These are phyloP conservation scores for Ceyx erithaca DNA, from an alignment of 2,797 vertebrate genomes.

Conservation along the genomic window DNA sequence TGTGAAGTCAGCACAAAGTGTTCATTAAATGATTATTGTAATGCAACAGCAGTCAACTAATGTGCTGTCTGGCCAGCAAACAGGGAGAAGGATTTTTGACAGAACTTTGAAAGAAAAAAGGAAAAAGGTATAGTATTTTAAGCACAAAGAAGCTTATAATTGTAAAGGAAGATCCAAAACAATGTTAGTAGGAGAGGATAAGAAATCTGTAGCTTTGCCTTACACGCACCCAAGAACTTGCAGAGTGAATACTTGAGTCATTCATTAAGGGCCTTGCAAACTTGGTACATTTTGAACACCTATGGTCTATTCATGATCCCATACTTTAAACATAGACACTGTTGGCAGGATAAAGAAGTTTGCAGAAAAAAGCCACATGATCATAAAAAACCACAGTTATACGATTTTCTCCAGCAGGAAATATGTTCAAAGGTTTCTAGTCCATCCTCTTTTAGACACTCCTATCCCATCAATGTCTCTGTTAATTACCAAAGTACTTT, in stretches of 20 bases:
- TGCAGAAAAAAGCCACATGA: background rate
- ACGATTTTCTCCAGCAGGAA: background rate
- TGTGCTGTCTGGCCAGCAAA: background rate
- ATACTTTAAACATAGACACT: background rate
- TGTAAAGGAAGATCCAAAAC: background rate
- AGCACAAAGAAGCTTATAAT: background rate
- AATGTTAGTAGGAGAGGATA: background rate
- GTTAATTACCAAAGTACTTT: background rate
- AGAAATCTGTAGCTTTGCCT: background rate
- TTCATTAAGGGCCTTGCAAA: background rate
- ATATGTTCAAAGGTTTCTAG: background rate
- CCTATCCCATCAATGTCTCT: background rate
- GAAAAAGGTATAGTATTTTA: background rate
- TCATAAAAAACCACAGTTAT: background rate
- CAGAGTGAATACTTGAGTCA: background rate
- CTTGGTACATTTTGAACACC: background rate
- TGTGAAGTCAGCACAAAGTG: background rate
- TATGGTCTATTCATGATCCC: background rate
- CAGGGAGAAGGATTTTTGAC: background rate
- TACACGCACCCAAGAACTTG: background rate
- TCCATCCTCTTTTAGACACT: background rate
- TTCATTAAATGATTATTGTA: background rate
- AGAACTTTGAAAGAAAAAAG: background rate
- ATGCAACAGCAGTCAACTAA: background rate
- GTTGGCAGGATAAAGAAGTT: background rate